Evolutionary conservation across 2,797 vertebrate genomes (phyloP).

Genomic region (Pygocentrus nattereri): DNA sequence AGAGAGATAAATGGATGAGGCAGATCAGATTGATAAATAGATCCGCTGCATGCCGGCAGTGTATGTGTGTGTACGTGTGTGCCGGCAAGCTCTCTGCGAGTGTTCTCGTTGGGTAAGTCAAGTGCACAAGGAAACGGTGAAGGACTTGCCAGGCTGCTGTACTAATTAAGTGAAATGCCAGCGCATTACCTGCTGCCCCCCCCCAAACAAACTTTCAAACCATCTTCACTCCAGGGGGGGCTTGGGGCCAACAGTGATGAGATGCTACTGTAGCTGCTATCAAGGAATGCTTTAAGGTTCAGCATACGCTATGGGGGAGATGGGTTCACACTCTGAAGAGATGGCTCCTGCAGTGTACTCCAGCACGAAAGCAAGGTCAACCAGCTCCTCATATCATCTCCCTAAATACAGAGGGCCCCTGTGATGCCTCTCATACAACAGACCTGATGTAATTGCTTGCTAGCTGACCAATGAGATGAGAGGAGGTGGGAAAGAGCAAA

Average conservation of each 20-base stretch:
- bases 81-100: constrained; percentile 21
- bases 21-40: constrained; percentile 56
- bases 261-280: constrained; percentile 36
- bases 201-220: constrained; percentile 57
- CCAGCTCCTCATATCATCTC: constrained; percentile 37
- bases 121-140: constrained; percentile 54
- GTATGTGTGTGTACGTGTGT: constrained; percentile 15
- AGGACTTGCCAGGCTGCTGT: constrained; percentile 52
- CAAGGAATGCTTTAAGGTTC: constrained; percentile 33
- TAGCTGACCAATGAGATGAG: constrained; percentile 14
- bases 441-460: constrained; percentile 15
- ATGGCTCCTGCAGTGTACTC: constrained; percentile 41
- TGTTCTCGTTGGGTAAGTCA: constrained; percentile 51
- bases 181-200: constrained; percentile 55
- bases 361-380: constrained; percentile 55
- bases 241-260: constrained; percentile 27
- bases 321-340: constrained; percentile 42
- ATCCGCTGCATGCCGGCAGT: constrained; percentile 35
- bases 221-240: constrained; percentile 17
- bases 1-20: constrained; percentile 56
- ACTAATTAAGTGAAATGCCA: constrained; percentile 67
- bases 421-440: constrained; percentile 18
- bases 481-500: constrained; percentile 35
- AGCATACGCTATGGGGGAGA: constrained; percentile 44
- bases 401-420: constrained; percentile 21